Base-by-base conservation (phyloP, 2,797 vertebrate species). In the Salmo trutta region DNA sequence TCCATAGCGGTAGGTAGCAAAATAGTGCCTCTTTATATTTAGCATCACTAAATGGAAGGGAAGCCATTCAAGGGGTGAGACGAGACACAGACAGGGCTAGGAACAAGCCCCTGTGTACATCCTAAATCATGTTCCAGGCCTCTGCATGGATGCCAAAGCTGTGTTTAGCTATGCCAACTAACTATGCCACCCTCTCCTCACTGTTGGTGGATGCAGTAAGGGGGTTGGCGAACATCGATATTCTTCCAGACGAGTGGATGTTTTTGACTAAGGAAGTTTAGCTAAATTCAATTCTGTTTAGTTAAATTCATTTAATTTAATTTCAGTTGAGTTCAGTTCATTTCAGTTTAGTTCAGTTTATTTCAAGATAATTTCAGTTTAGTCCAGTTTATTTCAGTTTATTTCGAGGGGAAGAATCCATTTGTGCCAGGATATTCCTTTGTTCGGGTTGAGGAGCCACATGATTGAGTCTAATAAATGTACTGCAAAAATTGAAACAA, bases 21-120 rank as follows among this genome's bases (percentile, higher is more conserved):
- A 83, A 82, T 86, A 85, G 67, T 19, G 72, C 69, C 3, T 81
- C 82, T 88, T 88, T 86, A 90, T 84, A 86, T 88, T 88, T 83
- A 88, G 78, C 83, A 80, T 89, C 81, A 81, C 82, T 91, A 87
- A 90, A 88, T 90, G 78, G 84, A 79, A 74, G 79, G 74, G 77
- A 86, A 78, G 73, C 77, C 77, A 78, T 80, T 81, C 75, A 82
- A 84, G 54, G 77, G 78, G 82, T 82, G 78, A 82, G 79, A 70
- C 7, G 21, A 62, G 56, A 21, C 56, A 62, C 73, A 81, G 81
- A 88, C 74, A 24, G 53, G 77, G 76, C 15, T 33, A 52, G n/a
- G 74, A 89, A 79, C 65, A 77, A 47, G 64, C 81, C 36, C 33
- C 56, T 10, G 70, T 77, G 67, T 5, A 70, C 64, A 75, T 77